Base-by-base conservation (phyloP, 2,113 vertebrate genomes). In the Leptocoma aspasia region DNA sequence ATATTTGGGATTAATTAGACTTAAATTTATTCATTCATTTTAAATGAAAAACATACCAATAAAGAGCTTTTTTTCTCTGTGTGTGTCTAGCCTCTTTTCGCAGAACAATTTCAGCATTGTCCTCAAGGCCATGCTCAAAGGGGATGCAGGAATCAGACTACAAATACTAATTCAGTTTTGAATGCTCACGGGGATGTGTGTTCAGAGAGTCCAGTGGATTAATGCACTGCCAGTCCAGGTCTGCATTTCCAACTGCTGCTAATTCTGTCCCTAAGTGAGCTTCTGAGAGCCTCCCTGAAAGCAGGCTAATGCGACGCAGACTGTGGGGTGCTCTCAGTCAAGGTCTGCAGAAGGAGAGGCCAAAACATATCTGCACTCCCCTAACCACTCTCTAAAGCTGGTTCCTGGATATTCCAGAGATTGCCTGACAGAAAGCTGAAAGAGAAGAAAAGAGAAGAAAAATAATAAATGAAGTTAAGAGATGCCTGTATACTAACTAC, bases 291-390 rank as follows among this genome's bases (percentile, higher is more conserved):
- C 57, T 91, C 50, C 22, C 44, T 72, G 26, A n/a, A 44, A 71
- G 65, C 52, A 54, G 28, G 41, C 14, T 78, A 44, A 52, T 57
- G 56, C 7, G 9, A 30, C 0, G 0, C 11, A 27, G 37, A 11
- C n/a, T 52, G 47, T 15, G 45, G 4, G 13, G 11, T 60, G 24
- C 37, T 82, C 30, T 82, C 26, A 72, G 49, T 49, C 0, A 0
- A 72, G 17, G 20, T 79, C n/a, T 91, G 65, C 64, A 68, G 37
- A 60, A 45, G 54, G 69, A 73, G 61, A 91, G 13, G 16, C 39
- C 19, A 45, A 64, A 57, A 87, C 11, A 22, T 9, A 6, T 39
- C 33, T 78, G 33, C 6, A 9, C 22, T 71, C 37, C 22, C 17
- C 10, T 56, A 75, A 26, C 6, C 11, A 28, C 22, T 61, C 24